These are phyloP conservation scores for Rhinichthys osculus DNA, from an alignment of 2,797 vertebrate genomes.

Conservation along the genomic window DNA sequence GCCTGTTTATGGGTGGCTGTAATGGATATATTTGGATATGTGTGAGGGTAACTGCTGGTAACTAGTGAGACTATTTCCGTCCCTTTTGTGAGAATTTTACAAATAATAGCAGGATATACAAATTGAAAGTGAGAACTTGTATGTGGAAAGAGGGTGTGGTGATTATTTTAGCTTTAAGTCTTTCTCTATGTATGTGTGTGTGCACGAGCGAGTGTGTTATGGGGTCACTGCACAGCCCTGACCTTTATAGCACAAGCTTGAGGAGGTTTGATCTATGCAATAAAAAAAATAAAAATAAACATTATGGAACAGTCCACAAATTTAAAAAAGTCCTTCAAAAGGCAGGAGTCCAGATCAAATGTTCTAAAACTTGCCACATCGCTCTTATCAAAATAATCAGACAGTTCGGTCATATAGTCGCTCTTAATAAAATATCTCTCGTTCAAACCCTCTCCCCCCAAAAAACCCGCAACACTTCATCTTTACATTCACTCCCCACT, in stretches of 20 bases:
- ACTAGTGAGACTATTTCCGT: conserved; percentile 9
- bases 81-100: conserved; percentile 7
- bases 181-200: conserved; percentile 44
- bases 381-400: conserved; percentile 60
- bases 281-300: conserved; percentile 59
- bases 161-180: conserved; percentile 59
- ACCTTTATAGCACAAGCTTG: conserved; percentile 63
- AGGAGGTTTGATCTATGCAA: conserved; percentile 60
- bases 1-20: neutral
- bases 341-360: conserved; percentile 72
- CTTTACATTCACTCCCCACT: conserved; percentile 48
- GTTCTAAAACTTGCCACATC: conserved; percentile 16
- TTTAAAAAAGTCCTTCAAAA: conserved; percentile 70
- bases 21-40: conserved; percentile 6
- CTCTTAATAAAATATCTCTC: conserved; percentile 79
- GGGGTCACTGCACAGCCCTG: conserved; percentile 62
- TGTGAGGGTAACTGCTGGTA: conserved; percentile 22
- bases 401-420: conserved; percentile 54
- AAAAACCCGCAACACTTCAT: conserved; percentile 30
- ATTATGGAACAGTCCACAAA: conserved; percentile 41
- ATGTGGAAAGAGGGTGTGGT: conserved; percentile 46
- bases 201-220: conserved; percentile 44
- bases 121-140: conserved; percentile 23
- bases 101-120: conserved; percentile 44
- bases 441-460: conserved; percentile 41